Conservation (phyloP, 2,113 vertebrate species). For the Dissostichus mawsoni region DNA sequence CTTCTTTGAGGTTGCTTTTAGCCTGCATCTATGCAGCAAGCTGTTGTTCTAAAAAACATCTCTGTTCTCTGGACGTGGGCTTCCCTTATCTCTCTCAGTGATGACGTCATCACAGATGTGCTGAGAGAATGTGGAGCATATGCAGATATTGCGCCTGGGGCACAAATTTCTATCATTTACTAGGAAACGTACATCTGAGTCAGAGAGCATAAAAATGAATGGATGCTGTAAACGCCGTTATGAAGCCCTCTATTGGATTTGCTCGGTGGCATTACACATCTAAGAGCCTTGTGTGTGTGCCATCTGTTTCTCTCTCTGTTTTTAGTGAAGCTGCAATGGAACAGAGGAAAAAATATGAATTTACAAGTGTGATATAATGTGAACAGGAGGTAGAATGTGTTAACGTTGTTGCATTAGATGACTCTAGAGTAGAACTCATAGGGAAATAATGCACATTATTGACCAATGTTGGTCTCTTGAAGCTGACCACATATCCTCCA, state of each 20-base stretch:
- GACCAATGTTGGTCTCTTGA: slow-evolving; percentile 1
- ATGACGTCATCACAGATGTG: slow-evolving; percentile 23
- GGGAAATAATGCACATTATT: neutral
- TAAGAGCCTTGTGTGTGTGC: slow-evolving; percentile 20
- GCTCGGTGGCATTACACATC: slow-evolving; percentile 20
- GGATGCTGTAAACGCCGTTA: slow-evolving; percentile 22
- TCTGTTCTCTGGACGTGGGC: slow-evolving; percentile 4
- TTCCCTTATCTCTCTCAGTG: neutral
- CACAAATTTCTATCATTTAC: slow-evolving; percentile 32
- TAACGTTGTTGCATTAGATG: slow-evolving; percentile 2
- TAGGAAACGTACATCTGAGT: slow-evolving; percentile 43
- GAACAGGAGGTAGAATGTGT: neutral
- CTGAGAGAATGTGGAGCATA: slow-evolving; percentile 7
- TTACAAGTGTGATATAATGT: neutral
- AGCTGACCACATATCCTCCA: slow-evolving; percentile 18
- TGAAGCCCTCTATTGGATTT: slow-evolving; percentile 26
- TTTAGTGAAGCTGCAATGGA: slow-evolving; percentile 1
- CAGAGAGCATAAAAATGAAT: slow-evolving; percentile 49
- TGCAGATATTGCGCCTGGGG: slow-evolving; percentile 29
- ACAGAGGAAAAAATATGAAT: neutral
- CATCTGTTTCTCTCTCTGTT: slow-evolving; percentile 12
- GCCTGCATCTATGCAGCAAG: neutral
- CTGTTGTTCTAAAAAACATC: neutral
- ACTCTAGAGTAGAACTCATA: neutral
- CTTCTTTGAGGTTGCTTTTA: neutral